These are phyloP conservation scores for Pristionchus maxplancki DNA, from an alignment of 2,888 invertebrate genomes.

Conservation along the genomic window DNA sequence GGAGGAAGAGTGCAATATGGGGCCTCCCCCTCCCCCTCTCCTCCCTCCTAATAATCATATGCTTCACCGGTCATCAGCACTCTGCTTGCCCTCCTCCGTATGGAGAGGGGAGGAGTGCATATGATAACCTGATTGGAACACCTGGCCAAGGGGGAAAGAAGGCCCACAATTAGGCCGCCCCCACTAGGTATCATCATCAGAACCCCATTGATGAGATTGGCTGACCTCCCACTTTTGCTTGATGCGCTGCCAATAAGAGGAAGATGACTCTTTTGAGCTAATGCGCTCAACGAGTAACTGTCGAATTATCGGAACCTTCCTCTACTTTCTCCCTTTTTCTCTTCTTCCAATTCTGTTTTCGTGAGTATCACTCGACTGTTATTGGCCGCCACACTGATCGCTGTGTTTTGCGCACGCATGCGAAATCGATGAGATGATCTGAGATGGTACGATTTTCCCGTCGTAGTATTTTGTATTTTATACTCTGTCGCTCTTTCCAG, in stretches of 20 bases:
- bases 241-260: too few species aligned
- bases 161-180: constrained; percentile 6
- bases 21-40: background rate
- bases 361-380: background rate
- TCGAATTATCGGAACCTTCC: background rate
- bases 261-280: too few species aligned
- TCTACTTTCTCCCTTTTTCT: background rate
- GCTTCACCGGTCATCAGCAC: constrained; percentile 29
- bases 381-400: background rate
- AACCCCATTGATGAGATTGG: background rate
- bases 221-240: too few species aligned
- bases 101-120: background rate
- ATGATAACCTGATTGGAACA: constrained; percentile 47
- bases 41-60: constrained; percentile 12
- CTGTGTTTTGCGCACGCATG: background rate
- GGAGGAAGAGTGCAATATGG: constrained; percentile 8
- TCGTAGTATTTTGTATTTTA: too few species aligned
- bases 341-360: background rate
- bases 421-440: background rate
- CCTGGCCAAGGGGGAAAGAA: background rate
- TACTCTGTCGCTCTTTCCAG: too few species aligned
- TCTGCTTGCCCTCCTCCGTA: background rate
- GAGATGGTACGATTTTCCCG: background rate
- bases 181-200: background rate
- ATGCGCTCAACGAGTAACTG: too few species aligned